Percentiles rank a stretch among this genome's conserved stretches.
Conservation (phyloP, 2,888 invertebrate genomes). For the Caenorhabditis panamensis region DNA sequence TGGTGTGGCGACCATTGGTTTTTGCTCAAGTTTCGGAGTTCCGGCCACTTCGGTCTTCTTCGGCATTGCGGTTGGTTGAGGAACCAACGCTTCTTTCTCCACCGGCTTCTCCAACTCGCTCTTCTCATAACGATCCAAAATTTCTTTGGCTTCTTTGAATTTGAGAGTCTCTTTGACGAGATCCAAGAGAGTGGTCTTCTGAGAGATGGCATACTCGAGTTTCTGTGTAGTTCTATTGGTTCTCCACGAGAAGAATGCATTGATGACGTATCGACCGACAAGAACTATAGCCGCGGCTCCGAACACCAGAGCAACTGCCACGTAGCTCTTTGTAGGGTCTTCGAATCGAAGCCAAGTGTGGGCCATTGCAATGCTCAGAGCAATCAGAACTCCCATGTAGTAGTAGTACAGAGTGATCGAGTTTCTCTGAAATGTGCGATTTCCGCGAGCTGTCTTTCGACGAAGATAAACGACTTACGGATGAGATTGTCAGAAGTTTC, state of each 20-base stretch:
- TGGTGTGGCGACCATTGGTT: conserved; percentile 10
- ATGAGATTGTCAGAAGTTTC: conserved; percentile 38
- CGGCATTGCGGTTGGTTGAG: neutral
- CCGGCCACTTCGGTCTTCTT: neutral
- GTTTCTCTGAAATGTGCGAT: conserved; percentile 58
- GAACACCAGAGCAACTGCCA: conserved; percentile 30
- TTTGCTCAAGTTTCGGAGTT: conserved; percentile 27
- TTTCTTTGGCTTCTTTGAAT: conserved; percentile 93
- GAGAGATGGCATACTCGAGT: conserved; percentile 61
- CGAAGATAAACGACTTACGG: conserved; percentile 31
- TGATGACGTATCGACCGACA: conserved; percentile 49
- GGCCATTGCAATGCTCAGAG: conserved; percentile 46
- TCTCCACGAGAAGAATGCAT: conserved; percentile 52
- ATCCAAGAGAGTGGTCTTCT: conserved; percentile 87
- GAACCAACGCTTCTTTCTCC: neutral
- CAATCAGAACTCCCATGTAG: conserved; percentile 39
- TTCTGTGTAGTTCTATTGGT: conserved; percentile 50
- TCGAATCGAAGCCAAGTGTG: conserved; percentile 57
- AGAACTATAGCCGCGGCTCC: conserved; percentile 36
- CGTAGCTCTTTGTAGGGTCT: conserved; percentile 41
- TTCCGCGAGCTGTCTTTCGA: no score
- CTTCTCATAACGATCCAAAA: conserved; percentile 90
- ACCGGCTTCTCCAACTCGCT: conserved; percentile 12
- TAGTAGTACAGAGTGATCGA: conserved; percentile 48
- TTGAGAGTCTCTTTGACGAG: conserved; percentile 98